Percentiles rank a stretch among this genome's conserved stretches.
Evolutionary conservation across 2,113 vertebrate genomes (phyloP).

Genomic region (Penelope pileata): DNA sequence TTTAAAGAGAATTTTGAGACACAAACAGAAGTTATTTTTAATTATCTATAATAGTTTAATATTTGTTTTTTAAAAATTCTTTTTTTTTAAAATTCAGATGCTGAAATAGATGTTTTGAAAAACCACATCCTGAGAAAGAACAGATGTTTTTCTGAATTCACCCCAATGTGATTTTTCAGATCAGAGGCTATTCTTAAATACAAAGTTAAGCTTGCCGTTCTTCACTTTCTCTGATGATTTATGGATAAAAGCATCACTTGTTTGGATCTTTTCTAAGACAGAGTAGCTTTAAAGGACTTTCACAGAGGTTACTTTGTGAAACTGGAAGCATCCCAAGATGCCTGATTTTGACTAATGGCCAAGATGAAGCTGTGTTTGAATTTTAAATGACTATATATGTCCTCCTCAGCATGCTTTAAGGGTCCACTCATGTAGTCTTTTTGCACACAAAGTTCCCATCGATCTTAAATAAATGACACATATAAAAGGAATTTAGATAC

Average conservation of each 20-base stretch:
- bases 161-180: neutral
- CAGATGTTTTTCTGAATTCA: neutral
- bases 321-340: slow-evolving; percentile 2
- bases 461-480: neutral
- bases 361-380: slow-evolving; percentile 8
- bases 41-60: neutral
- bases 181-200: neutral
- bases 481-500: neutral
- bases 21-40: neutral
- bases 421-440: neutral
- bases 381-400: neutral
- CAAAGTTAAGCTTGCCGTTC: neutral
- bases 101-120: neutral
- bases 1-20: neutral
- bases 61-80: neutral
- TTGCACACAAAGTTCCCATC: neutral
- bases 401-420: neutral
- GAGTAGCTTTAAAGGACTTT: neutral
- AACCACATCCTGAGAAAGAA: neutral
- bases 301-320: neutral
- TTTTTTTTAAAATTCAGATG: neutral
- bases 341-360: slow-evolving; percentile 16
- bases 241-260: slow-evolving; percentile 1
- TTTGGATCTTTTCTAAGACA: neutral
- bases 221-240: slow-evolving; percentile 1